phyloP scores from a whole-genome alignment of 2,888 invertebrate genomes.

The Apantesis nais region DNA sequence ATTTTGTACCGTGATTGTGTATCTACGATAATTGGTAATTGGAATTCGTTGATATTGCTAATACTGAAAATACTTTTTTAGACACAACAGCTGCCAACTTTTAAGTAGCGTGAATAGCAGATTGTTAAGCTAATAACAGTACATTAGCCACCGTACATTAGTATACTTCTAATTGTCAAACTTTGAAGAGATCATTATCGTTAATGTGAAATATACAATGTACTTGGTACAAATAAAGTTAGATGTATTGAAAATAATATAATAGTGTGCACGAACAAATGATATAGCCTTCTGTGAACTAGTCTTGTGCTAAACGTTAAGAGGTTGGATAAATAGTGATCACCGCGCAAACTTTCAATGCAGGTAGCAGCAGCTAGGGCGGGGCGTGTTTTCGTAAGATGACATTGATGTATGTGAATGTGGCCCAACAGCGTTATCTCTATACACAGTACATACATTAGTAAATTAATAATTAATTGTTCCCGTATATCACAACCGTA shows the following conservation, averaged over 20 bases:
- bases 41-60: neutral
- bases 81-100: neutral
- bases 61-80: neutral
- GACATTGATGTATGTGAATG: neutral
- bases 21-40: neutral
- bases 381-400: neutral
- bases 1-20: neutral
- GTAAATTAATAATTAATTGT: constrained; percentile 2
- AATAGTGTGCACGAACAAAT: no score
- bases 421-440: neutral
- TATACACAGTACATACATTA: neutral
- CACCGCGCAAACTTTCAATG: neutral
- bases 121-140: no score
- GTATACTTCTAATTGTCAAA: no score
- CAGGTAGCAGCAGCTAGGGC: neutral
- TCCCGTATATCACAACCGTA: neutral
- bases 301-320: no score
- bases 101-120: no score
- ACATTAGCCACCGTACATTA: no score
- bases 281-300: no score
- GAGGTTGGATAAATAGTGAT: no score
- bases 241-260: neutral
- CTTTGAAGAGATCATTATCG: no score
- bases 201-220: no score
- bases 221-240: neutral